Evolutionary conservation across 1,140 invertebrate genomes (phyloP), one percentile per base, ranked within the genome.

Genomic region (Cephus cinctus): DNA sequence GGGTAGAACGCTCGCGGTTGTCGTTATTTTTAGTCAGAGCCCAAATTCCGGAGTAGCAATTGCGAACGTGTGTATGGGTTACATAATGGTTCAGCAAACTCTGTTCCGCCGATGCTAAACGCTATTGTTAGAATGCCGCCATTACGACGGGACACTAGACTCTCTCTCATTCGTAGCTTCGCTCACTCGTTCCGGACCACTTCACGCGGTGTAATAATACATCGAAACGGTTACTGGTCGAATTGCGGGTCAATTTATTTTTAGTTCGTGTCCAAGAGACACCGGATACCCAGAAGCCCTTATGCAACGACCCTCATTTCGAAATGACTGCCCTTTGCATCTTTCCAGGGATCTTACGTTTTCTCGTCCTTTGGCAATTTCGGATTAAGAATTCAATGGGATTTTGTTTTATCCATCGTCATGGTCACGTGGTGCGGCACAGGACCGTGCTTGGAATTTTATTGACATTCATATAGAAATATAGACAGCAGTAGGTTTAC

Each of bases 201-300:
- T n/a, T n/a, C 38, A 52, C 15, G 53, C 63, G 57, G 61, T 71
- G 62, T 71, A 73, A 75, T 75, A 73, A 75, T 75, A 74, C 71
- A 70, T 65, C 59, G 55, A 63, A 67, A 66, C 61, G 56, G n/a
- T 57, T 59, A 67, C 64, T 67, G 65, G 58, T 64, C 51, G 67
- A 73, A 73, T 71, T 67, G 57, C 71, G 56, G 71, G 70, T 74
- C 70, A 73, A 63, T 47, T 52, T 75, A 75, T 73, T 72, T 74
- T 72, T 73, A 69, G 70, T 58, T 25, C 43, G 21, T 11, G 43
- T 40, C 25, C 49, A 22, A 41, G 41, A 54, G 32, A 47, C 25
- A 27, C 25, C 25, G 25, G 25, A 27, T 27, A 27, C 25, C 25
- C 25, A 6, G 25, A 8, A 27, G 25, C 6, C 6, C 25, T 27